Conservation (phyloP, 2,113 vertebrate species). For the Oncorhynchus gorbuscha region DNA sequence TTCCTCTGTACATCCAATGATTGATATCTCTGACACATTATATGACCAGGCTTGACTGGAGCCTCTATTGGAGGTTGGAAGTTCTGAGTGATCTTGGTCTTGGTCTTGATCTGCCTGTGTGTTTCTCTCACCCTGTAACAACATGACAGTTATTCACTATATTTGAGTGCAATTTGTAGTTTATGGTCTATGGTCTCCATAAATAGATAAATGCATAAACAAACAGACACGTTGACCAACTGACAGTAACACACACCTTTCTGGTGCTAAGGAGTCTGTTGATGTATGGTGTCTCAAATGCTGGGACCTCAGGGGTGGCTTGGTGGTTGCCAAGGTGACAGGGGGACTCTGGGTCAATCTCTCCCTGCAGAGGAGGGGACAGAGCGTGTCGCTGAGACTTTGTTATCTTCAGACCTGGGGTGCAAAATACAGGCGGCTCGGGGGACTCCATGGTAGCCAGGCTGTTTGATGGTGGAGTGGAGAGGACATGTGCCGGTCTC, state of each 20-base stretch:
- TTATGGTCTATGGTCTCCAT: not conserved
- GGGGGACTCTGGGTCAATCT: conserved; percentile 25
- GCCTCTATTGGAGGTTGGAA: not conserved
- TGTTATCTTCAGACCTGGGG: conserved; percentile 78
- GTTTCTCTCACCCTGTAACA: no score
- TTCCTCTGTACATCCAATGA: conserved; percentile 28
- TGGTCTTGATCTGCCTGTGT: no score
- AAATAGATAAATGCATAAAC: not conserved
- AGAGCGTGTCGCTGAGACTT: conserved; percentile 42
- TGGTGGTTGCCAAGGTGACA: not conserved
- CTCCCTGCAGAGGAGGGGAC: conserved; percentile 22
- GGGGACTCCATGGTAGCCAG: conserved; percentile 70
- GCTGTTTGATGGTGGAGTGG: no score
- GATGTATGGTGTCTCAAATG: conserved; percentile 73
- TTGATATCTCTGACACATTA: conserved; percentile 27
- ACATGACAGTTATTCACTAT: no score
- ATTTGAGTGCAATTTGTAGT: not conserved
- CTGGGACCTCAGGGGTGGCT: conserved; percentile 64
- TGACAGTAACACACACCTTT: conserved; percentile 47
- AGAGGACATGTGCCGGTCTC: no score
- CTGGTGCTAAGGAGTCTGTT: conserved; percentile 68
- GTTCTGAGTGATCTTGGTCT: no score
- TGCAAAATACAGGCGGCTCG: conserved; percentile 75
- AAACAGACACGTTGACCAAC: not conserved
- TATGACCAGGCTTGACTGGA: conserved; percentile 21